Evolutionary conservation across 2,888 invertebrate species (phyloP), one percentile per base, ranked within the genome.

Genomic region (Nemurella pictetii): DNA sequence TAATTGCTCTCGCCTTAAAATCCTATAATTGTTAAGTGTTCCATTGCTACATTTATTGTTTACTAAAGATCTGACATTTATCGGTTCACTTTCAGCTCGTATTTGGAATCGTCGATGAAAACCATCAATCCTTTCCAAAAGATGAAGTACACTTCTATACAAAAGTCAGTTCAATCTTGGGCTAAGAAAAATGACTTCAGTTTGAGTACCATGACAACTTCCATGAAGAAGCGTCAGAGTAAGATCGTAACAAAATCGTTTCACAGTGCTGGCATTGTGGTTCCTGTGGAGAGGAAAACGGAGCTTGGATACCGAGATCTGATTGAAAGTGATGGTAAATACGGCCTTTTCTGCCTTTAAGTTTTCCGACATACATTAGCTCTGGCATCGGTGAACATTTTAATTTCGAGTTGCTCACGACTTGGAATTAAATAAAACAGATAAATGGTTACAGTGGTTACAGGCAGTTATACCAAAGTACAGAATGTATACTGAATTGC

Each of bases 221-320:
- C 91, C 85, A 95, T 95, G 90, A 93, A 92, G 86, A 91, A 92
- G 82, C 91, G 95, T n/a, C 91, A 93, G 55, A 91, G 91, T 77
- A 92, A 92, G 86, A 92, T 93, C 15, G 94, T 96, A 0, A 91
- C 95, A 0, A 94, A 93, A 89, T 94, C 95, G 36, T 95, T 97
- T 88, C 96, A 97, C 89, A 94, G 94, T 85, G 94, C 94, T 77
- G 98, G 98, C 25, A 94, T 98, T 88, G 94, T 95, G 32, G 98
- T 98, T 0, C 97, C 97, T 0, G 95, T 95, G 85, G 92, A 97
- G 88, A 94, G 94, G 88, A 95, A 95, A 89, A 94, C 95, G 0
- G 94, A 96, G 88, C 89, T 97, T 3, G 99, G 99, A 0, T 99
- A 99, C 89, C 93, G 99, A 86, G 94, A 91, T 83, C 90, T 95